A percentile compares a stretch with the other conserved stretches of the same genome.
These are phyloP conservation scores for Cladorhizidae sp. DNA, from an alignment of 37 sponge, comb jelly and placozoan genomes.

Conservation along the genomic window DNA sequence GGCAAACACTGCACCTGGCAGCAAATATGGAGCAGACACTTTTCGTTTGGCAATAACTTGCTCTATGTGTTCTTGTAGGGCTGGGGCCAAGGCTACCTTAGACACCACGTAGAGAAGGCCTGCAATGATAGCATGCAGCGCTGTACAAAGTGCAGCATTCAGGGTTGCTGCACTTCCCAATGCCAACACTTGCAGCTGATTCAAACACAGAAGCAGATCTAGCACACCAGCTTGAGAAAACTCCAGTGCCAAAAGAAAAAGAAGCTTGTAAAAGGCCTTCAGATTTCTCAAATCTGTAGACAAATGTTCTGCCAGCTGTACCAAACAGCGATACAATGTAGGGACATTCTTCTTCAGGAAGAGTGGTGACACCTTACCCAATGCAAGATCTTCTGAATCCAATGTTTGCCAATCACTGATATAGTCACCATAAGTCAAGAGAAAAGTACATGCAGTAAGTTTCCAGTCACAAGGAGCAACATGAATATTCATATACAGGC, in stretches of 20 bases:
- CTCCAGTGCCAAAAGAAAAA: constrained; percentile 47
- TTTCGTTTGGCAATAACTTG: constrained; percentile 18
- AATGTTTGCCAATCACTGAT: constrained; percentile 42
- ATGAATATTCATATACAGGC: too few species aligned
- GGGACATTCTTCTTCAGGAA: constrained; percentile 29
- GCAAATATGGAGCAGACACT: constrained; percentile 1
- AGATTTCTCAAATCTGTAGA: constrained; percentile 18
- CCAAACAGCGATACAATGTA: constrained; percentile 24
- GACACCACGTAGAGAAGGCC: constrained; percentile 38
- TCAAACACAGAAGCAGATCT: constrained; percentile 22
- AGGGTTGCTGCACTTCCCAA: neutral
- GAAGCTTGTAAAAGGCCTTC: constrained; percentile 48
- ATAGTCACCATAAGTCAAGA: neutral
- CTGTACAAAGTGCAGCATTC: neutral
- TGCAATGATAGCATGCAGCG: constrained; percentile 29
- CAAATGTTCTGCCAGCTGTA: constrained; percentile 14
- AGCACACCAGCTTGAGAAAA: constrained; percentile 23
- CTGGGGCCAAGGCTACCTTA: constrained; percentile 2
- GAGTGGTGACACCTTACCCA: constrained; percentile 38
- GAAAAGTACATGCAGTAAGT: too few species aligned
- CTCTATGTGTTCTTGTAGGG: constrained; percentile 17
- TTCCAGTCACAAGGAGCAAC: too few species aligned
- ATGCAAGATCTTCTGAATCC: constrained; percentile 10
- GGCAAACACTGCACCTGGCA: constrained; percentile 30
- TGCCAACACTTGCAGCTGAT: constrained; percentile 35